Percentiles rank a stretch among this genome's conserved stretches.
Conservation (phyloP, 2,888 invertebrate species). For the Sycophila texana region DNA sequence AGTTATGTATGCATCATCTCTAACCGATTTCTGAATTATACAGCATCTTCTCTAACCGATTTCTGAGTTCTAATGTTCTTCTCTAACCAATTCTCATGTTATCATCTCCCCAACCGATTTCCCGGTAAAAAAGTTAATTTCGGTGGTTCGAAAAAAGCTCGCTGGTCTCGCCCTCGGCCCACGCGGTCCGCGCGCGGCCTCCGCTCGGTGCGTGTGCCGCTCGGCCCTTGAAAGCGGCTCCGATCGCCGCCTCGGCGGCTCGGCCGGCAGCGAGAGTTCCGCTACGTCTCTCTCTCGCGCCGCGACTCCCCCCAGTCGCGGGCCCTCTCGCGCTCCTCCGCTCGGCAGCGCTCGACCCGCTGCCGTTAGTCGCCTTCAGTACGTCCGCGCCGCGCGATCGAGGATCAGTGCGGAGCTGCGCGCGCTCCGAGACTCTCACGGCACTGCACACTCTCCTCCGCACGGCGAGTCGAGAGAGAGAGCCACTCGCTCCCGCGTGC, state of each 20-base stretch:
- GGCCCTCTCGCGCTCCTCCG: conserved; percentile 12
- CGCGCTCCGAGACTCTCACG: conserved; percentile 2
- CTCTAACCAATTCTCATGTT: background rate
- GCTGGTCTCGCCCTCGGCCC: conserved; percentile 34
- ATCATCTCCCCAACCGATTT: background rate
- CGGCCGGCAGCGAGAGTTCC: conserved; percentile 42
- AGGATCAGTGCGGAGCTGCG: conserved; percentile 8
- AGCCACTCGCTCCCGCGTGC: background rate
- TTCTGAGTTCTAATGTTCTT: too few relatives aligned
- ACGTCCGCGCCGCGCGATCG: conserved; percentile 53
- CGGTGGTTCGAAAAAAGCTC: background rate
- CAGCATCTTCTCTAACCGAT: background rate
- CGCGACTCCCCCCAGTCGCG: conserved; percentile 5
- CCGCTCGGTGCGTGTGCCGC: conserved; percentile 39
- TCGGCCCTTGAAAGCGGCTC: background rate
- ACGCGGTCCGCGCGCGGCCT: conserved; percentile 38
- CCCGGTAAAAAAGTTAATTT: too few relatives aligned
- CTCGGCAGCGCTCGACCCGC: conserved; percentile 10
- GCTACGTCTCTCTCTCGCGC: conserved; percentile 54
- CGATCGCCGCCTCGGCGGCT: background rate
- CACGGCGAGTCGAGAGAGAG: background rate
- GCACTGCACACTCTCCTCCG: background rate
- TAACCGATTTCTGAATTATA: background rate
- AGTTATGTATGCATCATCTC: background rate
- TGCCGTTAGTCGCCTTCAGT: conserved; percentile 60